These are phyloP conservation scores for Hydrozoanthus tunicans DNA, from an alignment of 64 coral and sea anemone genomes.

Conservation along the genomic window DNA sequence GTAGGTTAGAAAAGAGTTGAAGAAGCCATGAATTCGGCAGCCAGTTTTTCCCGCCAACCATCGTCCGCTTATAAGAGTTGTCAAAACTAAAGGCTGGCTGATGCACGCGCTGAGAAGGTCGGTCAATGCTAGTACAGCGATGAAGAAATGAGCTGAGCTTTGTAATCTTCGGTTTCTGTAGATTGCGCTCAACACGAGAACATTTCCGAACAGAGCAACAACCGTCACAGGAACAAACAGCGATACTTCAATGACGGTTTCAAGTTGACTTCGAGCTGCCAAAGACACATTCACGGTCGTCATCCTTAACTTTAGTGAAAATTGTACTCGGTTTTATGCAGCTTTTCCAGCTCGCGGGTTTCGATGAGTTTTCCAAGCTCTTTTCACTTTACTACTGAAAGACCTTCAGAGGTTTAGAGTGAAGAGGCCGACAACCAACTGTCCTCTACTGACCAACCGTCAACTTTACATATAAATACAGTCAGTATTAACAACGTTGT, in stretches of 20 bases:
- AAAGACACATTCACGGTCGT: not conserved
- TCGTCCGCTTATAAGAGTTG: not conserved
- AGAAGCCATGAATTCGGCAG: conserved; percentile 25
- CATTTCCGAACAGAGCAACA: conserved; percentile 18
- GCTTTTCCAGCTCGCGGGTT: too few relatives aligned
- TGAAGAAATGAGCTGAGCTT: conserved; percentile 25
- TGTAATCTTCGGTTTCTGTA: conserved; percentile 10
- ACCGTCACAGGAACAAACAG: not conserved
- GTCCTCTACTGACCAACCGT: too few relatives aligned
- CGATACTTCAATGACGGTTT: not conserved
- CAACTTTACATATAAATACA: too few relatives aligned
- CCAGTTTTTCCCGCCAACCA: conserved; percentile 2
- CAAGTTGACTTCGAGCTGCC: not conserved
- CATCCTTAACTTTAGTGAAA: too few relatives aligned
- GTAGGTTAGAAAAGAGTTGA: conserved; percentile 21
- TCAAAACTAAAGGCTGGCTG: conserved; percentile 3
- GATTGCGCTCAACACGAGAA: not conserved
- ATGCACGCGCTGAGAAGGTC: conserved; percentile 46
- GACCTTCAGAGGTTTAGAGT: too few relatives aligned
- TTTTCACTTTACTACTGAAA: too few relatives aligned
- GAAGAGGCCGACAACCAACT: too few relatives aligned
- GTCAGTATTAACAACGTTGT: too few relatives aligned
- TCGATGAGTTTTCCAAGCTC: too few relatives aligned
- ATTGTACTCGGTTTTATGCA: too few relatives aligned
- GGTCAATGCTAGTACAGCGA: conserved; percentile 9